Conservation (phyloP, 2,113 vertebrate genomes). For the Bettongia penicillata region DNA sequence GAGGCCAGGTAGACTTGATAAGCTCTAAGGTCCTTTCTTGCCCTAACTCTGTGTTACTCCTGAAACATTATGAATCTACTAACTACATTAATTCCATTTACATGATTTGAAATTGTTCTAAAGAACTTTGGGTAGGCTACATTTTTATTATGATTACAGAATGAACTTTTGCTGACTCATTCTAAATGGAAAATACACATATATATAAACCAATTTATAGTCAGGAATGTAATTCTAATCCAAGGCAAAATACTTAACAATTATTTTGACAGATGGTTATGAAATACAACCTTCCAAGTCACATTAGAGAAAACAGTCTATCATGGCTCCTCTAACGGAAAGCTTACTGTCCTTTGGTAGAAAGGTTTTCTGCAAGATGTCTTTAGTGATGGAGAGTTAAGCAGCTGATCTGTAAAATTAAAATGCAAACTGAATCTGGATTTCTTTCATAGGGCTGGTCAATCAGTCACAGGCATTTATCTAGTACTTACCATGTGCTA, state of each 20-base stretch:
- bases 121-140: slow-evolving; percentile 7
- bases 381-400: not conserved
- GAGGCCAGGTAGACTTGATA: not conserved
- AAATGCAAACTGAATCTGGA: slow-evolving; percentile 34
- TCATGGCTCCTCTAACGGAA: slow-evolving; percentile 36
- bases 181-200: slow-evolving; percentile 35
- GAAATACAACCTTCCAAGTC: slow-evolving; percentile 21
- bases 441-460: not conserved
- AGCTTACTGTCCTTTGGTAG: slow-evolving; percentile 6
- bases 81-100: slow-evolving; percentile 34
- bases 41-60: not conserved
- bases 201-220: slow-evolving; percentile 13
- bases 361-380: slow-evolving; percentile 11
- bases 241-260: slow-evolving; percentile 49
- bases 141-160: slow-evolving; percentile 36
- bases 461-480: not conserved
- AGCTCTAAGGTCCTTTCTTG: not conserved
- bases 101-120: slow-evolving; percentile 21
- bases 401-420: slow-evolving; percentile 38
- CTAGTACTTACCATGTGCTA: not conserved
- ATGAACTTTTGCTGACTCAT: slow-evolving; percentile 25
- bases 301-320: slow-evolving; percentile 8
- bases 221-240: slow-evolving; percentile 40
- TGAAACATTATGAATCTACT: slow-evolving; percentile 8
- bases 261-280: slow-evolving; percentile 20